Percentiles rank a stretch among this genome's conserved stretches.
Conservation (phyloP, 2,797 vertebrate genomes). For the Limosa lapponica region DNA sequence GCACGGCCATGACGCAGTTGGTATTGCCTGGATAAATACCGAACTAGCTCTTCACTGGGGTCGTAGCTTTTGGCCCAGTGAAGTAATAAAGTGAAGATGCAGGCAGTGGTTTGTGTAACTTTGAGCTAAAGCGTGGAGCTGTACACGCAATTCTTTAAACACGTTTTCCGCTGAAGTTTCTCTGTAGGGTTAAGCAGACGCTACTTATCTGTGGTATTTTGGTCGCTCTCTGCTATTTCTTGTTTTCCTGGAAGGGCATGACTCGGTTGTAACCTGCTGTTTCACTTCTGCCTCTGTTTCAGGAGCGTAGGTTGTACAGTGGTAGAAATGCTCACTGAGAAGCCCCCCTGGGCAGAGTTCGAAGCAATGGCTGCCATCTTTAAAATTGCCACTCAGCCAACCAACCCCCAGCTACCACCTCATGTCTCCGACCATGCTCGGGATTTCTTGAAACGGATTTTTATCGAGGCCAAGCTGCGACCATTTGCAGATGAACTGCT, state of each 20-base stretch:
- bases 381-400: constrained; percentile 98
- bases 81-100: background rate
- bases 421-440: constrained; percentile 95
- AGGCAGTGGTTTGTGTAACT: background rate
- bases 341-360: constrained; percentile 97
- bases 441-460: constrained; percentile 96
- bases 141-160: fast-evolving
- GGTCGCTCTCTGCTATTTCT: background rate
- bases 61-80: background rate
- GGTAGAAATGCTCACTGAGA: constrained; percentile 98
- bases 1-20: fast-evolving
- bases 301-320: constrained; percentile 99
- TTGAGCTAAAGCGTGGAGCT: background rate
- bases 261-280: constrained; percentile 21
- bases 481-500: constrained; percentile 95
- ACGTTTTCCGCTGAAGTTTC: background rate
- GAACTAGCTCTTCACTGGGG: background rate
- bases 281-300: constrained; percentile 57
- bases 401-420: constrained; percentile 92
- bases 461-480: constrained; percentile 94
- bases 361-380: constrained; percentile 99
- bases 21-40: background rate
- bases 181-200: background rate
- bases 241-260: background rate
- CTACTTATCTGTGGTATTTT: background rate